These are phyloP conservation scores for Holotrichia oblita DNA, from an alignment of 1,140 invertebrate genomes.

Conservation along the genomic window DNA sequence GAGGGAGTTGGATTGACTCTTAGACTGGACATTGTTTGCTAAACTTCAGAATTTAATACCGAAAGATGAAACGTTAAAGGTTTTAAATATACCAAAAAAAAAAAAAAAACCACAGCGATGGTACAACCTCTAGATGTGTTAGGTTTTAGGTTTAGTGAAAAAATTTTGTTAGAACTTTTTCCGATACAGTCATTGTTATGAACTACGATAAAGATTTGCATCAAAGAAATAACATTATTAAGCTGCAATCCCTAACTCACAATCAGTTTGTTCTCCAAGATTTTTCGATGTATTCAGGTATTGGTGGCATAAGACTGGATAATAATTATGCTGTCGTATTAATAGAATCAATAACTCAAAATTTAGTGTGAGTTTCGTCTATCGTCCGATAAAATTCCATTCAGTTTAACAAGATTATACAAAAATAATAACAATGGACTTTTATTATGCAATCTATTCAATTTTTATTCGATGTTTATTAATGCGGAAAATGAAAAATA, in stretches of 20 bases:
- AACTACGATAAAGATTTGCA: neutral
- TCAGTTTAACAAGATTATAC: too few relatives aligned
- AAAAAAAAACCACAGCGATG: neutral
- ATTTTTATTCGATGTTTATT: too few relatives aligned
- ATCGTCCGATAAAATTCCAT: too few relatives aligned
- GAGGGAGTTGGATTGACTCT: too few relatives aligned
- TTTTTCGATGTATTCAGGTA: neutral
- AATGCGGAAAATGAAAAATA: too few relatives aligned
- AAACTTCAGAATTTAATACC: neutral
- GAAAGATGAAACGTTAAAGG: neutral
- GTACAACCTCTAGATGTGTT: neutral
- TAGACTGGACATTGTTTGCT: neutral
- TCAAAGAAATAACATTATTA: constrained; percentile 2
- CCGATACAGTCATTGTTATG: neutral
- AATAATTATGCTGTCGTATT: too few relatives aligned
- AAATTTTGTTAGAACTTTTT: neutral
- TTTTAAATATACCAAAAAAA: neutral
- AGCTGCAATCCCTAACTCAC: neutral
- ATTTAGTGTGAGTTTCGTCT: too few relatives aligned
- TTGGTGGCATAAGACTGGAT: neutral
- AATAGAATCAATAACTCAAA: too few relatives aligned
- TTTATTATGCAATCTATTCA: too few relatives aligned
- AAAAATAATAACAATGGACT: too few relatives aligned
- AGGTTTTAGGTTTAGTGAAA: neutral
- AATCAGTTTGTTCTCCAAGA: neutral